phyloP scores from a whole-genome alignment of 2,113 vertebrate genomes.

The Lates calcarifer region DNA sequence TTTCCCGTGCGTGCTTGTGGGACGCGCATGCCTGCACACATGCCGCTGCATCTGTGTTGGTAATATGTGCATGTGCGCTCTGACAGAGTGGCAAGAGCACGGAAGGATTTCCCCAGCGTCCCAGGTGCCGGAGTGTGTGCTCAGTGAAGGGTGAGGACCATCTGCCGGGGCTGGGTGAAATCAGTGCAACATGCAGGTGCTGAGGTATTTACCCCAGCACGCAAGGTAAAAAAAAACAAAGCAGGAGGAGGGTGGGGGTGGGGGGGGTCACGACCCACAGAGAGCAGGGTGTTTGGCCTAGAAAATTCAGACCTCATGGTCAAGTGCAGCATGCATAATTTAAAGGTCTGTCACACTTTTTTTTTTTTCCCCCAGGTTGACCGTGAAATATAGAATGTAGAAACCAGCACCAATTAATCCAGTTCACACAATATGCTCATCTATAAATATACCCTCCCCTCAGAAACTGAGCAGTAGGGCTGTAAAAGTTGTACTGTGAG shows the following conservation, averaged over 20 bases:
- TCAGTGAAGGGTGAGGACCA: constrained; percentile 76
- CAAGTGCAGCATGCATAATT: constrained; percentile 57
- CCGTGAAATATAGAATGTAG: not conserved
- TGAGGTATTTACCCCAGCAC: constrained; percentile 76
- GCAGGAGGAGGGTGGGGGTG: not conserved
- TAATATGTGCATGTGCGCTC: constrained; percentile 37
- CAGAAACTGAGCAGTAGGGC: too few species aligned
- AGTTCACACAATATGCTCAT: too few species aligned
- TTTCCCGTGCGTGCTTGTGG: constrained; percentile 10
- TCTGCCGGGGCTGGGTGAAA: constrained; percentile 78
- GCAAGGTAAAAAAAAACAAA: constrained; percentile 53
- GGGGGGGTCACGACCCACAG: constrained; percentile 43
- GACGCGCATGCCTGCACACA: constrained; percentile 31
- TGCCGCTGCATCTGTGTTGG: constrained; percentile 51
- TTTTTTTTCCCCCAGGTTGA: not conserved
- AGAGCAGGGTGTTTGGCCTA: constrained; percentile 69
- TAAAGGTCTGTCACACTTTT: constrained; percentile 38
- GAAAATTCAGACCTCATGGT: constrained; percentile 64
- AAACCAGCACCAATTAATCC: not conserved
- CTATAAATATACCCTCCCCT: too few species aligned
- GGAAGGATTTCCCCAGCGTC: constrained; percentile 72
- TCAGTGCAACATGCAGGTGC: constrained; percentile 81
- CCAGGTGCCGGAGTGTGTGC: constrained; percentile 78
- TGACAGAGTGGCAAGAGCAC: constrained; percentile 57
- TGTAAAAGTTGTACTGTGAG: too few species aligned